Evolutionary conservation across 2,888 invertebrate genomes (phyloP).

Genomic region (Caenorhabditis becei): DNA sequence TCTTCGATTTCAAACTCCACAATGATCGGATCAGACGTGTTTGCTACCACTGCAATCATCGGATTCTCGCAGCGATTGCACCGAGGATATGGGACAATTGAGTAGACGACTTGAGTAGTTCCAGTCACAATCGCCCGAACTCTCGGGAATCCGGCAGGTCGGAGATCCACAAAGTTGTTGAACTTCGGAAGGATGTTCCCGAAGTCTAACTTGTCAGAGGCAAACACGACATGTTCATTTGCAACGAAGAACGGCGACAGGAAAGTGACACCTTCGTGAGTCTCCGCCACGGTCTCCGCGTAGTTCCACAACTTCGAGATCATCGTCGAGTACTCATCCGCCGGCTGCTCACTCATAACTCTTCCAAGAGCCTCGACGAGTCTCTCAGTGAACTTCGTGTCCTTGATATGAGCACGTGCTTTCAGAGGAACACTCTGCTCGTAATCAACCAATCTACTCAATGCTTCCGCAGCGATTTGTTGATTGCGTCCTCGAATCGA

Average conservation of each 20-base stretch:
- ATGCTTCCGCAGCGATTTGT: conserved; percentile 68
- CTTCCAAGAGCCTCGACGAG: conserved; percentile 60
- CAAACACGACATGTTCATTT: conserved; percentile 69
- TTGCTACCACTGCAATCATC: conserved; percentile 62
- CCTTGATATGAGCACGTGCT: conserved; percentile 60
- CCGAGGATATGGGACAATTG: conserved; percentile 63
- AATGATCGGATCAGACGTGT: conserved; percentile 64
- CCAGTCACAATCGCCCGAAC: conserved; percentile 53
- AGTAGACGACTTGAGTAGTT: conserved; percentile 66
- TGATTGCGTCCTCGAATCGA: conserved; percentile 67
- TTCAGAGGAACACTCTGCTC: conserved; percentile 48
- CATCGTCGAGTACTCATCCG: conserved; percentile 68
- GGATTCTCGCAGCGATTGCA: conserved; percentile 67
- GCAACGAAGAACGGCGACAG: conserved; percentile 66
- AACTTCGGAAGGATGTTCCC: conserved; percentile 69
- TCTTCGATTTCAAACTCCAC: conserved; percentile 70
- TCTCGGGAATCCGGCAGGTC: conserved; percentile 55
- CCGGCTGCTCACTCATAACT: conserved; percentile 65
- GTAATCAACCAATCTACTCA: conserved; percentile 62
- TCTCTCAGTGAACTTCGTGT: conserved; percentile 63
- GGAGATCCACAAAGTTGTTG: conserved; percentile 71
- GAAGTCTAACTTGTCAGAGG: conserved; percentile 68
- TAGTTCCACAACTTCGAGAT: conserved; percentile 67
- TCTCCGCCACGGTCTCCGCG: conserved; percentile 65
- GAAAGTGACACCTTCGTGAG: conserved; percentile 64